Evolutionary conservation across 2,797 vertebrate species (phyloP), one percentile per base, ranked within the genome.

Genomic region (Tapirus indicus): DNA sequence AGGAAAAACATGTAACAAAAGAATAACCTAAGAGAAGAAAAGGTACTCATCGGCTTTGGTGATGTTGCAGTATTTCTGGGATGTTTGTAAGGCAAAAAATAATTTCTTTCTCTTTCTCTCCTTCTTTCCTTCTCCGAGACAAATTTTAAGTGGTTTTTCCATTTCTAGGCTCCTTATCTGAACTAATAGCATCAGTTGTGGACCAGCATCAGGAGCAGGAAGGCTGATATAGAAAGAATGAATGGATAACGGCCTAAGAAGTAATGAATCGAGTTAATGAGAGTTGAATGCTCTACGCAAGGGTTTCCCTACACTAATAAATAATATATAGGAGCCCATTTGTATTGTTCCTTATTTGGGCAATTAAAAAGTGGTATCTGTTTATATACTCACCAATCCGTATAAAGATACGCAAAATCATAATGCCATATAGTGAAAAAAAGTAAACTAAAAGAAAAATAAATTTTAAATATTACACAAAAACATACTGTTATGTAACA

Each of bases 351-450:
- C 41, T 90, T 84, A 68, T 80, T 32, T 62, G 35, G 29, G 25
- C 69, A 96, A 35, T 68, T 88, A 68, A 87, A 94, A 94, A 93
- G 52, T 10, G 91, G 62, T 18, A 66, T 71, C 29, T 93, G 14
- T 79, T 95, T 89, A 83, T 5, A 47, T 58, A 92, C 7, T 96
- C n/a, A 80, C 25, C 35, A 84, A 72, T 11, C 32, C n/a, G 79
- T 58, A 74, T n/a, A 91, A 95, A 91, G 69, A 74, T 52, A 56
- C 44, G 21, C 41, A 21, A 91, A 60, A 85, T 71, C 25, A 47
- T 89, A 74, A 77, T 32, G 1, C 6, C 23, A 68, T 64, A 60
- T 87, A 49, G 3, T 77, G 14, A 78, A 38, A 90, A 84, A 94
- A 47, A 20, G 29, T 68, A 52, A 80, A 32, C 47, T 91, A 38